Base-by-base conservation (phyloP, 1,140 invertebrate genomes). In the Ephestia elutella region DNA sequence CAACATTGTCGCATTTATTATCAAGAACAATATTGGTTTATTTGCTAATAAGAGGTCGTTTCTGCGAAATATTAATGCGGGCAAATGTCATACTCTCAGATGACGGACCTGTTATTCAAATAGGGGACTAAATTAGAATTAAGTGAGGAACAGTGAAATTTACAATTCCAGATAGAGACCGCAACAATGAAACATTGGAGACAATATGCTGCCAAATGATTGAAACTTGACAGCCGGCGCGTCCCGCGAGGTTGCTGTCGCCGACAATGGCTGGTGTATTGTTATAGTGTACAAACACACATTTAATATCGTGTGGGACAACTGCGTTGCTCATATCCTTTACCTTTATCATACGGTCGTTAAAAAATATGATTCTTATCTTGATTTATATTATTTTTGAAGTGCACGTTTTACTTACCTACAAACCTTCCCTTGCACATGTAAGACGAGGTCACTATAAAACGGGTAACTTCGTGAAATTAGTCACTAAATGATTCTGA, bases 101-200 rank as follows among this genome's bases (percentile, higher is more conserved):
- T 44, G 38, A 15, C 38, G 38, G 38, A 13, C 38, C 5, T 44
- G 38, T 44, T 44, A 44, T 44, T 44, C 38, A 44, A 44, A 44
- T 44, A 44, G 38, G 38, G 18, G 19, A 25, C 50, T 18, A 51
- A 51, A 60, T 60, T 59, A 54, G 51, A 59, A 54, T 59, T 54
- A 60, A 60, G 49, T 58, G 53, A 30, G 56, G 48, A 62, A 49
- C 51, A 55, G 35, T 55, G 59, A 55, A 60, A 55, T 60, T 25
- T 49, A 60, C 59, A 60, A 55, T 60, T 60, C 44, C 38, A 60
- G 54, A 60, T 44, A 19, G 28, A 32, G 32, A 55, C 51, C 38
- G 53, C 59, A 60, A 60, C 59, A 60, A 60, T 60, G 59, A 55
- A 60, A 60, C 59, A 60, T 55, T 54, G 44, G 59, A 55, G 54